phyloP scores from a whole-genome alignment of 2,888 invertebrate species.

The Drosophila testacea region DNA sequence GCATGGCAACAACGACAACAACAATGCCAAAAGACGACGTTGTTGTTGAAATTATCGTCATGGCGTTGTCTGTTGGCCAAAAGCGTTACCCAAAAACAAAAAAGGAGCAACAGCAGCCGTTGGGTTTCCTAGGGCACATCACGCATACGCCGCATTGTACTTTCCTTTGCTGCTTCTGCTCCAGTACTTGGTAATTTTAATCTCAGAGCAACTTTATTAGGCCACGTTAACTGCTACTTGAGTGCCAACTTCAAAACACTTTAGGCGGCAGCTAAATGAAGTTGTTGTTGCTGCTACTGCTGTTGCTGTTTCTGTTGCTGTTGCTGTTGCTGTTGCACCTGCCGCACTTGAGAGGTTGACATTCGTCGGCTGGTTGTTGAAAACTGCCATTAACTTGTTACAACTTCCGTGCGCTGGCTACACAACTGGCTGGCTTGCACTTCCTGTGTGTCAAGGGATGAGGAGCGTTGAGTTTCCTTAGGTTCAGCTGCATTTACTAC shows the following conservation, averaged over 20 bases:
- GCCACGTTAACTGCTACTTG: constrained; percentile 77
- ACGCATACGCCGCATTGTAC: constrained; percentile 57
- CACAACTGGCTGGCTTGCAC: constrained; percentile 46
- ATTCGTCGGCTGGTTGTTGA: constrained; percentile 66
- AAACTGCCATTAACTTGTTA: constrained; percentile 81
- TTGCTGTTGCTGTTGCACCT: constrained; percentile 30
- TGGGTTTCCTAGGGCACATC: constrained; percentile 46
- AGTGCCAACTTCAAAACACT: constrained; percentile 77
- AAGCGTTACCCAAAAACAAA: constrained; percentile 24
- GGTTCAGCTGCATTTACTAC: constrained; percentile 24
- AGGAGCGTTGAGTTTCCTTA: constrained; percentile 14
- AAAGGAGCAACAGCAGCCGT: constrained; percentile 37
- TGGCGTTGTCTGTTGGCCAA: constrained; percentile 40
- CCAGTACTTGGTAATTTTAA: constrained; percentile 52
- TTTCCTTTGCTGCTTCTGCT: background rate
- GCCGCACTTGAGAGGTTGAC: constrained; percentile 55
- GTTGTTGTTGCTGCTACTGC: constrained; percentile 44
- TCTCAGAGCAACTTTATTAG: constrained; percentile 75
- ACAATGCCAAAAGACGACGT: constrained; percentile 16
- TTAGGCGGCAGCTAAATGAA: constrained; percentile 54
- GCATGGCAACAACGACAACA: constrained; percentile 36
- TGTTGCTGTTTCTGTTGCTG: constrained; percentile 22
- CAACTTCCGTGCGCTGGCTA: constrained; percentile 70
- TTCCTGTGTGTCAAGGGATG: constrained; percentile 43
- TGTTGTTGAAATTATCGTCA: constrained; percentile 44